phyloP scores from a whole-genome alignment of 2,888 invertebrate species.

The Eupeodes luniger region DNA sequence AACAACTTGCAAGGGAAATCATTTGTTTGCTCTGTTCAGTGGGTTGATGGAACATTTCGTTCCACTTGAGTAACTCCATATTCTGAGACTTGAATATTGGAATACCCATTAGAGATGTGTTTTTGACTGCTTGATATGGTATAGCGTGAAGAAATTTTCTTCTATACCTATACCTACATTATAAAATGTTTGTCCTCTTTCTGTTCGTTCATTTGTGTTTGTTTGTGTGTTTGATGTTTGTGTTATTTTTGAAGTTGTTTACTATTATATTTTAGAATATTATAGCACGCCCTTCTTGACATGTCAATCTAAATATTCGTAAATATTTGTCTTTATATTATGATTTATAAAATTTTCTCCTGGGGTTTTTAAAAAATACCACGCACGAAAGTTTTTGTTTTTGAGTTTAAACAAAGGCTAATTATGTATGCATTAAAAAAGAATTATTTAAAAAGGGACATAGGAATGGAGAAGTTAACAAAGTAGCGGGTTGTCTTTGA shows the following conservation, averaged over 20 bases:
- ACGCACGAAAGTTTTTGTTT: not conserved
- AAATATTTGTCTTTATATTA: constrained; percentile 9
- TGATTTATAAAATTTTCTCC: not conserved
- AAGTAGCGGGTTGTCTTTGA: no score
- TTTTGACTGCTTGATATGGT: not conserved
- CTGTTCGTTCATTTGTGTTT: not conserved
- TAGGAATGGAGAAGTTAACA: no score
- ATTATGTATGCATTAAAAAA: not conserved
- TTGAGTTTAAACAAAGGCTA: not conserved
- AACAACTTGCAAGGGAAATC: constrained; percentile 13
- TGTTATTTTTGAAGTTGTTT: constrained; percentile 12
- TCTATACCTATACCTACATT: no score
- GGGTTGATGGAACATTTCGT: not conserved
- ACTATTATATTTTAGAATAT: constrained; percentile 9
- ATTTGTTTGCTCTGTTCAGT: constrained; percentile 21
- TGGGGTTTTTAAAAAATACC: not conserved
- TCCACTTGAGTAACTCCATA: constrained; percentile 5
- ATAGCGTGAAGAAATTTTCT: not conserved
- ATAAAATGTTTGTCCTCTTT: not conserved
- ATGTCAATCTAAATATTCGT: constrained; percentile 30
- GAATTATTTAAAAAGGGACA: no score
- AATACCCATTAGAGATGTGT: not conserved
- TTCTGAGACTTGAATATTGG: constrained; percentile 11
- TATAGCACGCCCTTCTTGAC: constrained; percentile 15
- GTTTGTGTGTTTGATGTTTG: no score